Evolutionary conservation across 2,797 vertebrate genomes (phyloP), one percentile per base, ranked within the genome.

Genomic region (Anabacerthia variegaticeps): DNA sequence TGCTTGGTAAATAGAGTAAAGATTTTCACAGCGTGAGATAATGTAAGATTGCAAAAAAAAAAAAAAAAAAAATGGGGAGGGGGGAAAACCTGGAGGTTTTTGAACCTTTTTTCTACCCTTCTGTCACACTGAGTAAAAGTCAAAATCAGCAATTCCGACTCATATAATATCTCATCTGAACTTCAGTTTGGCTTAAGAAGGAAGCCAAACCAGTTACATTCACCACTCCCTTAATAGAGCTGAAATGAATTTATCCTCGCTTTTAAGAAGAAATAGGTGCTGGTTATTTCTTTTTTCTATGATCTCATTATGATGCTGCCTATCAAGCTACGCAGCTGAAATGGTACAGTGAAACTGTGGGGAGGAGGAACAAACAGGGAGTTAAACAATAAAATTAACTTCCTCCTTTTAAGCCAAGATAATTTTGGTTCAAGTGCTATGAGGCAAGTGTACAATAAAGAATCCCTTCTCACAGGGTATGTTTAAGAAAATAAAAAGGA

Each of bases 1-100:
- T 97, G 95, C 96, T 97, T 91, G 90, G 98, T 98, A 97, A 98
- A 97, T 94, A 97, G 89, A 97, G 94, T 97, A 97, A 97, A 97
- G 96, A 96, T 97, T 97, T 97, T 96, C 97, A 97, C 96, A 97
- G 97, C 84, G 1, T 83, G 96, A 96, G 88, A 94, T 96, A 93
- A 93, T 91, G 87, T 73, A 82, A 92, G 69, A 96, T 55, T 78
- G 68, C 0, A 39, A 37, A 79, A 66, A 63, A 15, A 48, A 55
- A 54, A 54, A 41, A 21, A n/a, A 54, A 15, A 48, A 55, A 54
- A 52, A 67, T 12, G 32, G 23, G 24, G 7, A 23, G 36, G 16
- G 30, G 28, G 30, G 28, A 49, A 51, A 51, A 51, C 66, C 81
- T 72, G 41, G 62, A 88, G 77, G 73, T 95, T 97, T 39, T 95